Conservation (phyloP, 1,140 invertebrate species). For the Acyrthosiphon pisum region DNA sequence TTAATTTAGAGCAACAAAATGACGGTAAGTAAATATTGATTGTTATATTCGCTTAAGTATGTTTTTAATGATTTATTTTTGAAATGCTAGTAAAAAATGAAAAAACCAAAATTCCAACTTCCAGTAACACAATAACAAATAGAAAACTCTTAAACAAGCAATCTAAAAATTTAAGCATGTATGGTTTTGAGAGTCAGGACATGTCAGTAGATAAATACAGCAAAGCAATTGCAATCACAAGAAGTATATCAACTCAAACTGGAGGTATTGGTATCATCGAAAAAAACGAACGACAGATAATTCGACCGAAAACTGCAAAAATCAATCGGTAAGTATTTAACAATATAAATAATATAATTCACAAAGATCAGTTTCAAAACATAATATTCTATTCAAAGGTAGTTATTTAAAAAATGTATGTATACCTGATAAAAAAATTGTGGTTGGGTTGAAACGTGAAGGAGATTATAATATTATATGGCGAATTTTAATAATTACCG, state of each 20-base stretch:
- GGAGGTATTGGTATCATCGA: slow-evolving; percentile 49
- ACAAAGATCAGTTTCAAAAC: background rate
- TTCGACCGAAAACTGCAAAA: slow-evolving; percentile 64
- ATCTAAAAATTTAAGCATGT: slow-evolving; percentile 26
- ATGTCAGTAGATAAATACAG: slow-evolving; percentile 60
- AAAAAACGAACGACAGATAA: slow-evolving; percentile 59
- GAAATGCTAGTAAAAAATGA: background rate
- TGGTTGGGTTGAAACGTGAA: background rate
- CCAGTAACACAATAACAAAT: background rate
- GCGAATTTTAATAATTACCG: background rate
- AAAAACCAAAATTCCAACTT: background rate
- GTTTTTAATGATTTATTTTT: background rate
- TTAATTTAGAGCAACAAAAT: slow-evolving; percentile 8
- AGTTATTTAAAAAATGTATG: too few relatives aligned
- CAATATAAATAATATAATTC: background rate
- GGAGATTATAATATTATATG: background rate
- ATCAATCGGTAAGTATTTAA: slow-evolving; percentile 62
- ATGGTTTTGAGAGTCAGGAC: slow-evolving; percentile 49
- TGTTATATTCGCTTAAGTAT: background rate
- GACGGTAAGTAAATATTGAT: background rate
- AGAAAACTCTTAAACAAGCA: slow-evolving; percentile 17
- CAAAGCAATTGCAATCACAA: background rate
- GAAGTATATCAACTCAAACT: slow-evolving; percentile 9
- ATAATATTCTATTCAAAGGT: background rate
- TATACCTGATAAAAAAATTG: background rate